Evolutionary conservation across 2,797 vertebrate species (phyloP), one percentile per base, ranked within the genome.

Genomic region (Eptatretus atami): DNA sequence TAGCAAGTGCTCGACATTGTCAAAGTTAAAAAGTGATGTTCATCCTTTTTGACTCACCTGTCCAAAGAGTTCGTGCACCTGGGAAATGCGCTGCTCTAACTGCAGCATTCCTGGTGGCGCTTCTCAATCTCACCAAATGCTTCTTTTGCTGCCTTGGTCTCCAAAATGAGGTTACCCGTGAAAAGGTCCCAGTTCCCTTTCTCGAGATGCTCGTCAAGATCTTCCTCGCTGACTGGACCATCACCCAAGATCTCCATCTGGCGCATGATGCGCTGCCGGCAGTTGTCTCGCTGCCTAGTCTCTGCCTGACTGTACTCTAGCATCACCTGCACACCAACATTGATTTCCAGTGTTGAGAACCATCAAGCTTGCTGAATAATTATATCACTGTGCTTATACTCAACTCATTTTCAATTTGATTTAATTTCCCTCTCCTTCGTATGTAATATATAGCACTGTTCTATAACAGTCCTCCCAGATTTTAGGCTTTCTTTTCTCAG

Each of bases 161-260:
- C 92, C 0, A 77, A 73, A 69, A 90, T 67, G 9, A 88, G 53
- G 68, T 86, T 86, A 71, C 83, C 82, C 0, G 69, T 82, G 70
- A 95, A 96, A 67, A 92, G 78, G 64, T 88, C 83, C 83, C 82
- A 88, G 69, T 78, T 80, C 53, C 83, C 82, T 44, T 78, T 78
- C 73, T 96, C 90, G 1, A 92, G 81, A 82, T 95, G 93, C 68
- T 90, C 82, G 70, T 98, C 90, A 24, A 98, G 78, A 73, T 95
- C 76, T 11, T 83, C 79, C 1, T 80, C 74, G 0, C 83, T 80
- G 67, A 95, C 77, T 2, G 93, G 86, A 15, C 77, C 79, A n/a
- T n/a, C n/a, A 54, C 92, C 92, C 70, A 90, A 82, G 64, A 98
- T 86, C 74, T 87, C 85, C 72, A 98, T 79, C 68, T 98, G 92